These are phyloP conservation scores for Archocentrus centrarchus DNA, from an alignment of 2,113 vertebrate genomes.

Conservation along the genomic window DNA sequence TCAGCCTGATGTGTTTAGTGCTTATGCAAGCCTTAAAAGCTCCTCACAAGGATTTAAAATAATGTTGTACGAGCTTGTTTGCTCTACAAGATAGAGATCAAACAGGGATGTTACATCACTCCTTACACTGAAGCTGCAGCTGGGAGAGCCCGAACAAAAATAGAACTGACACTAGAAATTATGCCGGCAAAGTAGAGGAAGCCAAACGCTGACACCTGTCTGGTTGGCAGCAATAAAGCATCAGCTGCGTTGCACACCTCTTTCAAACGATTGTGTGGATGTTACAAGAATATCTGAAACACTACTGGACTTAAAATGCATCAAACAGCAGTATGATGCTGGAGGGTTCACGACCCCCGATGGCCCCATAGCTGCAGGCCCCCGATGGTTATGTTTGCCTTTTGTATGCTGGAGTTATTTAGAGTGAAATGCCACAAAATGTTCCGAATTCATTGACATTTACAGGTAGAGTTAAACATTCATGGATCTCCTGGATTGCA, in stretches of 20 bases:
- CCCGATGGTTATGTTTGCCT: accelerated
- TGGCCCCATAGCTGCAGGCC: no score
- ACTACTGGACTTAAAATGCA: accelerated
- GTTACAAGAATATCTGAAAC: neutral
- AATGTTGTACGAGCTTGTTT: neutral
- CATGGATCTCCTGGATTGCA: neutral
- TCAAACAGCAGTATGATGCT: neutral
- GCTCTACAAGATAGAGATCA: conserved; percentile 3
- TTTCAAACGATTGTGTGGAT: neutral
- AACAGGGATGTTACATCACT: conserved; percentile 2
- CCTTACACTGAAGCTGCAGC: neutral
- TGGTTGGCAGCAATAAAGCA: neutral
- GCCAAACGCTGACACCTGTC: neutral
- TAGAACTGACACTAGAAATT: neutral
- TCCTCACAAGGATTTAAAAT: neutral
- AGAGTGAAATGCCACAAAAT: neutral
- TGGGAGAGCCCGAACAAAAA: neutral
- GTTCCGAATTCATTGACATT: conserved; percentile 30
- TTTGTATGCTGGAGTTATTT: neutral
- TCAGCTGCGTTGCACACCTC: accelerated
- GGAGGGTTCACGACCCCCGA: neutral
- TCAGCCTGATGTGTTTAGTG: neutral
- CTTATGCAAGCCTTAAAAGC: neutral
- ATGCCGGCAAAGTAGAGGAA: neutral
- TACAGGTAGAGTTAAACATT: conserved; percentile 34